These are phyloP conservation scores for Pithys albifrons DNA, from an alignment of 2,113 vertebrate species.

Conservation along the genomic window DNA sequence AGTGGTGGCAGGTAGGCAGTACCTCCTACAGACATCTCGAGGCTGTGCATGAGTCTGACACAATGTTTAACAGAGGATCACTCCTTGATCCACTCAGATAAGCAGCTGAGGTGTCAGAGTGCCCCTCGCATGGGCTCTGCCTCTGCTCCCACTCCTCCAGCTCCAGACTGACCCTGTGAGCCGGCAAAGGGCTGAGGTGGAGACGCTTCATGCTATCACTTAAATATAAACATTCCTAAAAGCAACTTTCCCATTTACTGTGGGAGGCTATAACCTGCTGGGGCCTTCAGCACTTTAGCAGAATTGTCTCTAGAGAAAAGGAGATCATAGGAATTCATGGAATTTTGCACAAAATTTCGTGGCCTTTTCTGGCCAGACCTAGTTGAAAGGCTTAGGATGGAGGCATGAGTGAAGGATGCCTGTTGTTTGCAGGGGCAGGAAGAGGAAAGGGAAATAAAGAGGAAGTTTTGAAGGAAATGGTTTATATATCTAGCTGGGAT, in stretches of 20 bases:
- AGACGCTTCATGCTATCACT: neutral
- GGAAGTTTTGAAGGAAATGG: neutral
- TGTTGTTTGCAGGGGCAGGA: neutral
- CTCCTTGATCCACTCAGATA: neutral
- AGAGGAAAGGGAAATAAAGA: neutral
- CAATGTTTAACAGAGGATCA: neutral
- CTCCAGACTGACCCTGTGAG: neutral
- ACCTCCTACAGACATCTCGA: neutral
- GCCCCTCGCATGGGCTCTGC: neutral
- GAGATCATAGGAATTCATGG: conserved; percentile 4
- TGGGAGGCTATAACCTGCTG: conserved; percentile 25
- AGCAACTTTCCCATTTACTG: conserved; percentile 27
- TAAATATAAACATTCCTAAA: conserved; percentile 44
- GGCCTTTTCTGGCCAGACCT: neutral
- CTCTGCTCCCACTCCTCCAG: neutral
- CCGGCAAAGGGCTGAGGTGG: neutral
- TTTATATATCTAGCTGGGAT: neutral
- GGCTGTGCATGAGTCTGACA: neutral
- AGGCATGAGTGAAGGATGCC: neutral
- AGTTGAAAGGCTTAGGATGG: neutral
- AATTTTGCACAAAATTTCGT: conserved; percentile 2
- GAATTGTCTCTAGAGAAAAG: neutral
- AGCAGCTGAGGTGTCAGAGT: neutral
- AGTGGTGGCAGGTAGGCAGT: neutral
- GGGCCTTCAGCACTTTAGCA: conserved; percentile 12